Conservation (phyloP, 2,797 vertebrate genomes). For the Spinus pinus region DNA sequence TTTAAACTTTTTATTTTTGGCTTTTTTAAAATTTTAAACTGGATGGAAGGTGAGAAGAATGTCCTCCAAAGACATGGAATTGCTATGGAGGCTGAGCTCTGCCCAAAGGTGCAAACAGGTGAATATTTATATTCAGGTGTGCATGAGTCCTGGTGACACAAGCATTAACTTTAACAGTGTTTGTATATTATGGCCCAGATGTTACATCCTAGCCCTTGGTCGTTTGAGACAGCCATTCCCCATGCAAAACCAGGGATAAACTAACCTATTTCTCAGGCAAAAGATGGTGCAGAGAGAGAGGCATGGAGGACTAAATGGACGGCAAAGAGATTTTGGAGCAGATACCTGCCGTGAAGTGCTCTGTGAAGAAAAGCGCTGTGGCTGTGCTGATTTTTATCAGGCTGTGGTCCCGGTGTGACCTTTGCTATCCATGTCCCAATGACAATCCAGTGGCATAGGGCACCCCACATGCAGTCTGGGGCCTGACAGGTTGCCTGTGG, state of each 20-base stretch:
- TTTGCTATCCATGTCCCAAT: accelerated
- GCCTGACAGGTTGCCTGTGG: neutral
- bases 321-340: neutral
- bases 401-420: accelerated
- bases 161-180: neutral
- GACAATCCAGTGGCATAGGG: neutral
- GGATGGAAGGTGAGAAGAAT: neutral
- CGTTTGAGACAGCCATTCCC: neutral
- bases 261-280: neutral
- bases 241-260: neutral
- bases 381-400: neutral
- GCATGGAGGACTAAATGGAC: accelerated
- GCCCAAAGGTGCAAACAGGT: neutral
- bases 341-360: accelerated
- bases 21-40: neutral
- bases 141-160: neutral
- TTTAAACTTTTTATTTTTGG: neutral
- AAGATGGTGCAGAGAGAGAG: neutral
- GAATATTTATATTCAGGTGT: neutral
- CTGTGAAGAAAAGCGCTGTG: neutral
- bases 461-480: accelerated
- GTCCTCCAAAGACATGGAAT: neutral
- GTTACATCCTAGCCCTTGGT: neutral
- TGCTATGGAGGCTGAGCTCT: neutral
- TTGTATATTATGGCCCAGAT: neutral